Percentiles rank a stretch among this genome's conserved stretches.
Evolutionary conservation across 2,888 invertebrate species (phyloP).

Genomic region (Erannis defoliaria): DNA sequence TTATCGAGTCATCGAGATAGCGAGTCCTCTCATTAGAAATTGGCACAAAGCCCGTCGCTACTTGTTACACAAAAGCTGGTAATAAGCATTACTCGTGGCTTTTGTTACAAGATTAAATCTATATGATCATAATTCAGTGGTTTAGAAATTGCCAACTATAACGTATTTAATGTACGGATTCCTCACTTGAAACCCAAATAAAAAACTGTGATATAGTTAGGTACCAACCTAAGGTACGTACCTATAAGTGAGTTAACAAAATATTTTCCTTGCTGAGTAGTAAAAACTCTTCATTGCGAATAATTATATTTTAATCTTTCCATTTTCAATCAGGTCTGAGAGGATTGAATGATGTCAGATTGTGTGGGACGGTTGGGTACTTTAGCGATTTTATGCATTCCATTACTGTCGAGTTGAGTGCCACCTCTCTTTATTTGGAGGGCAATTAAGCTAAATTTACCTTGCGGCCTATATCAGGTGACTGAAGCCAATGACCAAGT

Average conservation of each 20-base stretch:
- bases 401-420: constrained; percentile 27
- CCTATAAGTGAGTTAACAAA: neutral
- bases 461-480: constrained; percentile 56
- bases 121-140: constrained; percentile 6
- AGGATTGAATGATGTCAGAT: constrained; percentile 20
- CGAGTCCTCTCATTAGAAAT: constrained; percentile 37
- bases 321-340: constrained; percentile 30
- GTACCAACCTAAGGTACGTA: too few relatives aligned
- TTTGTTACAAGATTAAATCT: constrained; percentile 18
- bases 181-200: too few relatives aligned
- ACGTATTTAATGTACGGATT: too few relatives aligned
- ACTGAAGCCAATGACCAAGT: constrained; percentile 38
- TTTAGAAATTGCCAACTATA: neutral
- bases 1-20: constrained; percentile 53
- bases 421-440: constrained; percentile 50
- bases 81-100: constrained; percentile 22
- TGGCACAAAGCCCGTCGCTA: constrained; percentile 18
- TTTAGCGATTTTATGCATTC: constrained; percentile 24
- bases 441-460: constrained; percentile 65
- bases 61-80: constrained; percentile 20
- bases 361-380: constrained; percentile 22
- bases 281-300: constrained; percentile 17
- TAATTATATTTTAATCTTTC: constrained; percentile 22
- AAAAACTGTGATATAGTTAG: too few relatives aligned
- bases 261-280: neutral